Evolutionary conservation across 2,888 invertebrate species (phyloP).

Genomic region (Hydriomena furcata): DNA sequence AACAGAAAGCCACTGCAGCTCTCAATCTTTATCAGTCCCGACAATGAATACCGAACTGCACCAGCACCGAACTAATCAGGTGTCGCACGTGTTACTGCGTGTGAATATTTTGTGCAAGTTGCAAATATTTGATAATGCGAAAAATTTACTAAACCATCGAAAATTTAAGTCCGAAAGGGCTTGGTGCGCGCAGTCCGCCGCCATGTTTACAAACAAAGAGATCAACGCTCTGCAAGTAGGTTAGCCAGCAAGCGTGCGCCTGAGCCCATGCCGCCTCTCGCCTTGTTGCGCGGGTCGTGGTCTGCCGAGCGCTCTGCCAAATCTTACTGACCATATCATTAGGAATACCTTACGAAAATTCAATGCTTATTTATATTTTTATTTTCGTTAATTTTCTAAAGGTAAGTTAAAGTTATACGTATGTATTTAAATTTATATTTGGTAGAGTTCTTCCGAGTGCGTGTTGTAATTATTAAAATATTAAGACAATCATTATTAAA

Average conservation of each 20-base stretch:
- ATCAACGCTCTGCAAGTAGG: constrained; percentile 82
- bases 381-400: no score
- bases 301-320: constrained; percentile 37
- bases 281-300: constrained; percentile 80
- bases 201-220: constrained; percentile 84
- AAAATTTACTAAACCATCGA: constrained; percentile 41
- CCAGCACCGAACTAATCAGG: background rate
- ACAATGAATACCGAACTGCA: background rate
- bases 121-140: no score
- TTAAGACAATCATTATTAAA: no score
- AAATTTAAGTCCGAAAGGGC: constrained; percentile 34
- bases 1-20: no score
- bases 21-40: no score
- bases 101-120: background rate
- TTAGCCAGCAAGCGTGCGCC: constrained; percentile 62
- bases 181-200: constrained; percentile 56
- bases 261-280: constrained; percentile 40
- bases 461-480: no score
- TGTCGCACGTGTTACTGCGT: background rate
- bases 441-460: no score
- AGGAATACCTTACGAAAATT: no score
- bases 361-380: no score
- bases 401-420: no score
- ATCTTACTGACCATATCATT: no score
- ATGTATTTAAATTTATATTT: no score